Percentiles rank a stretch among this genome's conserved stretches.
These are phyloP conservation scores for Mamestra brassicae DNA, from an alignment of 2,888 invertebrate species.

Conservation along the genomic window DNA sequence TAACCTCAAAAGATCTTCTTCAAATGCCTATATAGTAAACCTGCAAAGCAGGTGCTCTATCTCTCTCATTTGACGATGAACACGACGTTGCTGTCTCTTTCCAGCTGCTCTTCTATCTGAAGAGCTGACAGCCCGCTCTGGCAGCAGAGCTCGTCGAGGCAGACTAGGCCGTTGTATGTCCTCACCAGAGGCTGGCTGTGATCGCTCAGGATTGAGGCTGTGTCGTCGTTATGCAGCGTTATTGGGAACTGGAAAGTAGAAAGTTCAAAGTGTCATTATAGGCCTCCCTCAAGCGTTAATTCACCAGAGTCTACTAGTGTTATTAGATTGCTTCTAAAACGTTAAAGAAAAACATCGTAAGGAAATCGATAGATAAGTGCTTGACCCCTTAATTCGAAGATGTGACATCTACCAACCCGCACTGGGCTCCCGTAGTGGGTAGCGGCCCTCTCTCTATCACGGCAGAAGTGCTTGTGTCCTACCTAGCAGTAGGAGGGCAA, in stretches of 20 bases:
- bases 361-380: too few species aligned
- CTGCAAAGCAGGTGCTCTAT: background rate
- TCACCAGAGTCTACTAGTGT: too few species aligned
- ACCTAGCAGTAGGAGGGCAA: too few species aligned
- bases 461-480: too few species aligned
- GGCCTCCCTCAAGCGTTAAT: too few species aligned
- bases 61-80: slow-evolving; percentile 88
- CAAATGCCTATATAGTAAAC: background rate
- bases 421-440: too few species aligned
- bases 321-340: too few species aligned
- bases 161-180: slow-evolving; percentile 89
- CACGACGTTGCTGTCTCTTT: slow-evolving; percentile 94
- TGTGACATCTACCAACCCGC: too few species aligned
- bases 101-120: slow-evolving; percentile 94
- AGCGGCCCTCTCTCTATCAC: too few species aligned
- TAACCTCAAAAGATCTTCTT: background rate
- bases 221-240: slow-evolving; percentile 84
- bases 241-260: slow-evolving; percentile 87
- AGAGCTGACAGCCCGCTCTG: slow-evolving; percentile 93
- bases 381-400: too few species aligned
- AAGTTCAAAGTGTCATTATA: too few species aligned
- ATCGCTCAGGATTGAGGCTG: slow-evolving; percentile 76
- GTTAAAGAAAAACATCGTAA: too few species aligned
- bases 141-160: slow-evolving; percentile 96
- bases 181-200: slow-evolving; percentile 84